Evolutionary conservation across 1,140 invertebrate genomes (phyloP).

Genomic region (Diuraphis noxia): DNA sequence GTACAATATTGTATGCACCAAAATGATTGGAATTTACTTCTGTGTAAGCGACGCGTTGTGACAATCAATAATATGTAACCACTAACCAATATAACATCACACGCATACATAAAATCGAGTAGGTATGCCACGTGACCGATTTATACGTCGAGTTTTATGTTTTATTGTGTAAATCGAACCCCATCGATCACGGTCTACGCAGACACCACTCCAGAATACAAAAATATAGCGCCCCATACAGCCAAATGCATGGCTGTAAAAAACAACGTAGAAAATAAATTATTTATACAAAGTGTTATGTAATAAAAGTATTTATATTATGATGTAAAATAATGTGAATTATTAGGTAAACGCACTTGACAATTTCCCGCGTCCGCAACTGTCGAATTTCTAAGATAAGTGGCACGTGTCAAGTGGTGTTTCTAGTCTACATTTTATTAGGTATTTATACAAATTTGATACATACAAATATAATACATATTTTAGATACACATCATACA

Average conservation of each 20-base stretch:
- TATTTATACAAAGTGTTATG: neutral
- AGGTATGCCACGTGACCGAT: neutral
- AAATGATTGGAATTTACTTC: neutral
- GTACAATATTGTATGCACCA: neutral
- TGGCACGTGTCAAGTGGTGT: neutral
- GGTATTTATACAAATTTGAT: neutral
- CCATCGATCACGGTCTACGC: neutral
- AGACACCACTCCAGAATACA: neutral
- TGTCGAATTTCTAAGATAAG: neutral
- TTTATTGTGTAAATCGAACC: neutral
- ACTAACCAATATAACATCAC: neutral
- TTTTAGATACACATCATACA: neutral
- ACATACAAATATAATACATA: neutral
- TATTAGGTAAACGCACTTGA: neutral
- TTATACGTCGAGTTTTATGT: neutral
- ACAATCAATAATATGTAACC: neutral
- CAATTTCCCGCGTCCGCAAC: neutral
- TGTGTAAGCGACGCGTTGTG: neutral
- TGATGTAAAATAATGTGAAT: neutral
- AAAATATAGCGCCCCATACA: neutral
- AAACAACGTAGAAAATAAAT: neutral
- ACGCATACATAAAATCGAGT: neutral
- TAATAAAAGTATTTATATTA: neutral
- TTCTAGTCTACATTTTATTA: neutral
- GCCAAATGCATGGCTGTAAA: neutral